Conservation (phyloP, 2,113 vertebrate species). For the Hepsetus odoe region DNA sequence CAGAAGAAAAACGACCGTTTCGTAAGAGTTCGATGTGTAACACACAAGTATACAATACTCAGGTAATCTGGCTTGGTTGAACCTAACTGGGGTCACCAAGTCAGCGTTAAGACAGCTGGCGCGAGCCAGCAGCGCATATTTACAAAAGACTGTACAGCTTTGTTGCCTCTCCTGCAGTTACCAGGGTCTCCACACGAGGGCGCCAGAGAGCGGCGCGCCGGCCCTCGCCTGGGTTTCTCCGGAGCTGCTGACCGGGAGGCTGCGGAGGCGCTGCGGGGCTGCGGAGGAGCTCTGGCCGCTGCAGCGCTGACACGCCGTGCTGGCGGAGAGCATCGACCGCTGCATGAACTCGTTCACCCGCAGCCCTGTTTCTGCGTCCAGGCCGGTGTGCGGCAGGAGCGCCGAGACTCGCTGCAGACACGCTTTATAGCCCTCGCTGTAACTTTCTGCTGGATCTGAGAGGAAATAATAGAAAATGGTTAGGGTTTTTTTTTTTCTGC, state of each 20-base stretch:
- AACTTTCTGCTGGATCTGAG: conserved; percentile 48
- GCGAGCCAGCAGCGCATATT: not conserved
- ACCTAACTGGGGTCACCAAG: not conserved
- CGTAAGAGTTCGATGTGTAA: no score
- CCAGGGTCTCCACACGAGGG: conserved; percentile 83
- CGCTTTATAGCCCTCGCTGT: conserved; percentile 71
- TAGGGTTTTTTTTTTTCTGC: no score
- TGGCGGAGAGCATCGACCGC: conserved; percentile 32
- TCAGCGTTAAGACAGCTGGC: not conserved
- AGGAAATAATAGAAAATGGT: not conserved
- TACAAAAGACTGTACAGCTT: not conserved
- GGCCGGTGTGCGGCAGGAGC: conserved; percentile 62
- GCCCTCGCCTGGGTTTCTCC: not conserved
- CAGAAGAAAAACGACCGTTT: conserved; percentile 67
- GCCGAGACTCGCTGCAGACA: conserved; percentile 68
- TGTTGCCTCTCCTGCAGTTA: conserved; percentile 59
- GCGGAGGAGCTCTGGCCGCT: conserved; percentile 41
- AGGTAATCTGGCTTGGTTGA: conserved; percentile 1
- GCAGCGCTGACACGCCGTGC: conserved; percentile 45
- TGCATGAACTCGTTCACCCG: conserved; percentile 68
- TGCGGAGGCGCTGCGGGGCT: conserved; percentile 33
- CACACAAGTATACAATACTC: conserved; percentile 74
- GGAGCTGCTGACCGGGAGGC: conserved; percentile 11
- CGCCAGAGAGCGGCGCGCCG: not conserved
- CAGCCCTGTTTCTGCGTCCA: conserved; percentile 59